Conservation (phyloP, 2,113 vertebrate species). For the Gambusia holbrooki region DNA sequence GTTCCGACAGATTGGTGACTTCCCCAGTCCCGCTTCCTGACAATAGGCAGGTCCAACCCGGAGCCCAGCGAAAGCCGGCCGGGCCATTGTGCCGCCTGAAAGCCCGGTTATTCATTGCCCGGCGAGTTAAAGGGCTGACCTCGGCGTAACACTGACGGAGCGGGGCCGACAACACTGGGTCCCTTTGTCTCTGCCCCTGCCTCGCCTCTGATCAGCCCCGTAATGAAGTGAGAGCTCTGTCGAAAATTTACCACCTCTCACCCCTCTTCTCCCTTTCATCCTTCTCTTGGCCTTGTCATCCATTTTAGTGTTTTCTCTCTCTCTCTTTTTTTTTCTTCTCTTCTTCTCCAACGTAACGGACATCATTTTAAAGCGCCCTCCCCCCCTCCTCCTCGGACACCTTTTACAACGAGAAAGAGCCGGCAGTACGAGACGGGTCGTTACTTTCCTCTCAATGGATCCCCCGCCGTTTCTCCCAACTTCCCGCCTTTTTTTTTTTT, state of each 20-base stretch:
- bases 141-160: slow-evolving; percentile 80
- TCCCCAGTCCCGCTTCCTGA: slow-evolving; percentile 70
- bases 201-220: slow-evolving; percentile 86
- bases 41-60: slow-evolving; percentile 67
- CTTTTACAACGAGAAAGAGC: slow-evolving; percentile 60
- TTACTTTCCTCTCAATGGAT: slow-evolving; percentile 72
- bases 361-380: slow-evolving; percentile 72
- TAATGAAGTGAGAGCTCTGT: slow-evolving; percentile 93
- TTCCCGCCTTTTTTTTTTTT: slow-evolving; percentile 32
- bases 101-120: slow-evolving; percentile 78
- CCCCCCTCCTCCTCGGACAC: slow-evolving; percentile 56
- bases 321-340: slow-evolving; percentile 61
- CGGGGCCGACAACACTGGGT: slow-evolving; percentile 80
- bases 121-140: slow-evolving; percentile 82
- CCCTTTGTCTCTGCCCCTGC: slow-evolving; percentile 84
- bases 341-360: slow-evolving; percentile 25
- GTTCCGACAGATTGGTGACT: slow-evolving; percentile 80
- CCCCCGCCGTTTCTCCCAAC: slow-evolving; percentile 64
- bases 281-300: slow-evolving; percentile 64
- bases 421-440: slow-evolving; percentile 68
- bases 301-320: slow-evolving; percentile 60
- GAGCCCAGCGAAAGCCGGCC: slow-evolving; percentile 64
- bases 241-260: slow-evolving; percentile 86
- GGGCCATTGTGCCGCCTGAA: slow-evolving; percentile 72
- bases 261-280: slow-evolving; percentile 71